A percentile compares a stretch with the other conserved stretches of the same genome.
These are phyloP conservation scores for Scaptomyza reducta DNA, from an alignment of 2,888 invertebrate species.

Conservation along the genomic window DNA sequence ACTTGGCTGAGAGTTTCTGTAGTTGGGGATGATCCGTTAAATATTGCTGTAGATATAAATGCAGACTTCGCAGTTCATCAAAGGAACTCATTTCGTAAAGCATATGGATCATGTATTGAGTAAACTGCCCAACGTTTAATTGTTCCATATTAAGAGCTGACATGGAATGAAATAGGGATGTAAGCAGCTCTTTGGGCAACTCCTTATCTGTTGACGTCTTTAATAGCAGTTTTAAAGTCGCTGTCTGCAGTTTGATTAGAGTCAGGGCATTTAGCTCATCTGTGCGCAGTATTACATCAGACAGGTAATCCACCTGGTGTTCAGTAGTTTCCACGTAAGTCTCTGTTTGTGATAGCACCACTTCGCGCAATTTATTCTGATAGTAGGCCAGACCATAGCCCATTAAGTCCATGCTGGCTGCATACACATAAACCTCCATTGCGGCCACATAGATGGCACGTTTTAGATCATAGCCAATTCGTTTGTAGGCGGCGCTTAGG, in stretches of 20 bases:
- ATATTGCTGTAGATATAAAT: slow-evolving; percentile 70
- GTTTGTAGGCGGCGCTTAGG: slow-evolving; percentile 79
- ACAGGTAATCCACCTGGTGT: slow-evolving; percentile 57
- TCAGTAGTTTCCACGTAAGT: slow-evolving; percentile 15
- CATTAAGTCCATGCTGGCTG: slow-evolving; percentile 81
- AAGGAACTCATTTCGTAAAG: slow-evolving; percentile 84
- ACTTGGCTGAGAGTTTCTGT: slow-evolving; percentile 44
- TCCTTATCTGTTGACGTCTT: background rate
- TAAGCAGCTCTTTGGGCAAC: slow-evolving; percentile 40
- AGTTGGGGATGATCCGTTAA: slow-evolving; percentile 41
- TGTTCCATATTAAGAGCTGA: slow-evolving; percentile 53
- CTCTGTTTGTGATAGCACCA: slow-evolving; percentile 71
- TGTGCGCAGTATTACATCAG: slow-evolving; percentile 74
- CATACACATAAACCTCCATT: slow-evolving; percentile 84
- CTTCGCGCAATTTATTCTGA: slow-evolving; percentile 81
- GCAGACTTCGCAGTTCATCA: slow-evolving; percentile 81
- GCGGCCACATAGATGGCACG: slow-evolving; percentile 82
- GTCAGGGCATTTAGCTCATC: slow-evolving; percentile 71
- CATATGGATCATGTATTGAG: slow-evolving; percentile 81
- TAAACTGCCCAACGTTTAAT: slow-evolving; percentile 36
- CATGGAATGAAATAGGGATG: slow-evolving; percentile 62
- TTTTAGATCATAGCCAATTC: slow-evolving; percentile 77
- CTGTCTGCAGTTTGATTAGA: slow-evolving; percentile 80
- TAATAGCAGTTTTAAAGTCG: slow-evolving; percentile 73
- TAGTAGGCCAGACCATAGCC: slow-evolving; percentile 83